Percentiles rank a stretch among this genome's conserved stretches.
Conservation (phyloP, 2,113 vertebrate genomes). For the Sylvilagus bachmani region DNA sequence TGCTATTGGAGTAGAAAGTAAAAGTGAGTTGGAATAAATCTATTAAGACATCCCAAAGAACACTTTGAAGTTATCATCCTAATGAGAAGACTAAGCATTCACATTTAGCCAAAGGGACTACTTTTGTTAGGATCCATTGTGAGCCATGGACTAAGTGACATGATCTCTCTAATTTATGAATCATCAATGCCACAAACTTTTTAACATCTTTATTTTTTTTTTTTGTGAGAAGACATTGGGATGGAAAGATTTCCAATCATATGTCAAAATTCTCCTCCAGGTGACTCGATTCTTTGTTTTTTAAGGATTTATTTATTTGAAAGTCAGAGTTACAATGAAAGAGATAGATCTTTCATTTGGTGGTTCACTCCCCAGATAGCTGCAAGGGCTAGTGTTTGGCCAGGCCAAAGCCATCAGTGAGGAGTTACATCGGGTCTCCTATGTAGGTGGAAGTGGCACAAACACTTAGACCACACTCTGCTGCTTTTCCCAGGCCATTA, state of each 20-base stretch:
- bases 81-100: background rate
- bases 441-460: background rate
- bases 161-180: background rate
- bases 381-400: no score
- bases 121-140: background rate
- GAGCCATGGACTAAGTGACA: background rate
- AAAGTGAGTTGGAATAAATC: background rate
- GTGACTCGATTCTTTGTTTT: background rate
- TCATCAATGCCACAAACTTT: background rate
- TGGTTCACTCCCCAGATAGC: no score
- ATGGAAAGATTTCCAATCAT: background rate
- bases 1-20: slow-evolving; percentile 33
- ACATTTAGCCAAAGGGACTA: background rate
- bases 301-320: no score
- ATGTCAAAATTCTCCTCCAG: background rate
- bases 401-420: no score
- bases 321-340: no score
- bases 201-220: background rate
- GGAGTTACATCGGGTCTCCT: no score
- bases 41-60: background rate
- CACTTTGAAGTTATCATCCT: background rate
- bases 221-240: background rate
- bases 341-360: no score
- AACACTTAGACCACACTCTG: background rate
- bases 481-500: background rate